Percentiles rank a stretch among this genome's conserved stretches.
These are phyloP conservation scores for Chelmon rostratus DNA, from an alignment of 2,797 vertebrate species.

Conservation along the genomic window DNA sequence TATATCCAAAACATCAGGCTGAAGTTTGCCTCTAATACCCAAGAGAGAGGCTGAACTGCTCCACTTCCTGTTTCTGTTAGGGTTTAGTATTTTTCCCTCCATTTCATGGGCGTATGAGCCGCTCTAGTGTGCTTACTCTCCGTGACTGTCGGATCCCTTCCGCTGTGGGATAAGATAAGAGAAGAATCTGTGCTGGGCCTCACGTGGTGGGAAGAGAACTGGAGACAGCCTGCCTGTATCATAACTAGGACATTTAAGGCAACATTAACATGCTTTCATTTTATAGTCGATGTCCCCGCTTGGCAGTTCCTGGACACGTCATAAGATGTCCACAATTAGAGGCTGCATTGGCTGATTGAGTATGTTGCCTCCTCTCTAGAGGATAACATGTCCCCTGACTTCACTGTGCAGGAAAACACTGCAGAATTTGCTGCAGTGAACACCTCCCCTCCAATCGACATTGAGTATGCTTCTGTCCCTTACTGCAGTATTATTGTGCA, in stretches of 20 bases:
- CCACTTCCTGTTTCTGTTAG: conserved; percentile 59
- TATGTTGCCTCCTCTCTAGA: conserved; percentile 7
- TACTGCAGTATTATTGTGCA: conserved; percentile 70
- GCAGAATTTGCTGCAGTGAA: conserved; percentile 79
- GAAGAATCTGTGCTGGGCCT: conserved; percentile 40
- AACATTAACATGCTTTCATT: conserved; percentile 20
- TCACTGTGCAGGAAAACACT: conserved; percentile 62
- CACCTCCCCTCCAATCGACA: conserved; percentile 66
- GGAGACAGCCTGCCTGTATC: conserved; percentile 26
- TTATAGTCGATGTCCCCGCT: conserved; percentile 11
- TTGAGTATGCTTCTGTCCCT: conserved; percentile 56
- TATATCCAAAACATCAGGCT: conserved; percentile 24
- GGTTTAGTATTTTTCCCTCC: conserved; percentile 14
- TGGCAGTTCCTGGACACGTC: conserved; percentile 9
- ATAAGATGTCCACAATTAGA: conserved; percentile 6
- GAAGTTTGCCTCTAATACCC: conserved; percentile 27
- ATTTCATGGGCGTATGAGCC: conserved; percentile 47
- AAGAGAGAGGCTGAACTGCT: conserved; percentile 25
- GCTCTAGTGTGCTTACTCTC: conserved; percentile 8
- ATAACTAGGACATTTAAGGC: conserved; percentile 23
- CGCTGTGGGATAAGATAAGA: conserved; percentile 58
- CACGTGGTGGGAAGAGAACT: conserved; percentile 19
- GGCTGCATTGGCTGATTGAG: neutral
- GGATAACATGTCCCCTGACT: conserved; percentile 54
- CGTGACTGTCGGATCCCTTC: conserved; percentile 49